phyloP scores from a whole-genome alignment of 2,113 vertebrate genomes.

The Xiphias gladius region DNA sequence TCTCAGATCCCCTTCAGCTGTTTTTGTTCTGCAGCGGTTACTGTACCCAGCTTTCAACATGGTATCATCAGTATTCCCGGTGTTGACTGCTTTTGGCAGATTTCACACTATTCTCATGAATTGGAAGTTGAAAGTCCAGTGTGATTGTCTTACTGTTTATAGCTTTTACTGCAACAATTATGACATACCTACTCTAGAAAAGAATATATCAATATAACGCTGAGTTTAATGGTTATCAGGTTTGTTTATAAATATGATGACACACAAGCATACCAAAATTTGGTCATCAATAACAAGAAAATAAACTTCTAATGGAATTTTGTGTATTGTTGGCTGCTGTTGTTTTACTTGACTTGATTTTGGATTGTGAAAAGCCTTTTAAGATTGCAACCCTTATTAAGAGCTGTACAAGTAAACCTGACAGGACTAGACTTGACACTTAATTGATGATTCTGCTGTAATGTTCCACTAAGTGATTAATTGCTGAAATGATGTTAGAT shows the following conservation, averaged over 20 bases:
- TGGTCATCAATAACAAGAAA: not conserved
- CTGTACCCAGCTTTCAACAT: slow-evolving; percentile 1
- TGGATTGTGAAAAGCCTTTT: not conserved
- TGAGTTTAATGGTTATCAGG: not conserved
- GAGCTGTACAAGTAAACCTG: not conserved
- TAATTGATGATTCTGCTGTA: not conserved
- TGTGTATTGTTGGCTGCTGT: not conserved
- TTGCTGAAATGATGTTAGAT: not conserved
- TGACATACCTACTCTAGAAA: not conserved
- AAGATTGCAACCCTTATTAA: not conserved
- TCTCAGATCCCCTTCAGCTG: slow-evolving; percentile 43
- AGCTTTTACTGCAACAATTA: not conserved
- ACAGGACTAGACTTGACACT: slow-evolving; percentile 5
- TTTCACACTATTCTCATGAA: slow-evolving; percentile 3
- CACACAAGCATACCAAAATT: no score
- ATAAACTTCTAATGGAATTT: not conserved
- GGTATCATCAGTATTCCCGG: not conserved
- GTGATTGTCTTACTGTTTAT: not conserved
- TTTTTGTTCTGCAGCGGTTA: slow-evolving; percentile 44
- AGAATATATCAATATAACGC: not conserved
- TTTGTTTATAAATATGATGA: not conserved
- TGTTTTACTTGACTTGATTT: slow-evolving; percentile 1
- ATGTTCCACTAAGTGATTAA: not conserved
- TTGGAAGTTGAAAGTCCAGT: not conserved
- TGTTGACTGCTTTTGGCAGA: slow-evolving; percentile 14